phyloP scores from a whole-genome alignment of 92 coral and sea anemone genomes.

The Heliopora coerulea region DNA sequence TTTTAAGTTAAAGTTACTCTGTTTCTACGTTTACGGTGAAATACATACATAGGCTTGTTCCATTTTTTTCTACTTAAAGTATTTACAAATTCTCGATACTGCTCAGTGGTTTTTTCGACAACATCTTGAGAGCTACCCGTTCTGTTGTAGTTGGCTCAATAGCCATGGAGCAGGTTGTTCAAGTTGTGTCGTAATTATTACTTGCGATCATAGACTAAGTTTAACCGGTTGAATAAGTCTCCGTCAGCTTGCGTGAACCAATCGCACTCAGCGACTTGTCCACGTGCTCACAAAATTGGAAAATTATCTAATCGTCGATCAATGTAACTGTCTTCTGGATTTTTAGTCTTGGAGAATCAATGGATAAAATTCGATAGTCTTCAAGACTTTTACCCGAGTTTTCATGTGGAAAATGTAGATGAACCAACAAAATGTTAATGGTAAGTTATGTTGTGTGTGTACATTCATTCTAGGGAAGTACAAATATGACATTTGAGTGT shows the following conservation, averaged over 20 bases:
- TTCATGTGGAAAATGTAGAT: background rate
- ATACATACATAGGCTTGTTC: too few relatives aligned
- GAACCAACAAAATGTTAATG: background rate
- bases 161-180: background rate
- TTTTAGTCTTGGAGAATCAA: background rate
- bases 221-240: constrained; percentile 1
- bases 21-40: too few relatives aligned
- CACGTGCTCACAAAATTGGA: background rate
- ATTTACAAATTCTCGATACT: too few relatives aligned
- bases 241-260: background rate
- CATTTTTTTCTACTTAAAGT: too few relatives aligned
- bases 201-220: background rate
- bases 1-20: too few relatives aligned
- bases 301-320: background rate
- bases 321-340: background rate
- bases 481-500: background rate
- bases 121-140: background rate
- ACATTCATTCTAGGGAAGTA: background rate
- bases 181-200: background rate
- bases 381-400: background rate
- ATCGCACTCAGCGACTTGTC: background rate
- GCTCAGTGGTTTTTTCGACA: background rate
- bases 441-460: background rate
- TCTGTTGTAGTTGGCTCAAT: background rate
- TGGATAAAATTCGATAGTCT: background rate